Evolutionary conservation across 1,140 invertebrate genomes (phyloP), one percentile per base, ranked within the genome.

Genomic region (Latrodectus geometricus): DNA sequence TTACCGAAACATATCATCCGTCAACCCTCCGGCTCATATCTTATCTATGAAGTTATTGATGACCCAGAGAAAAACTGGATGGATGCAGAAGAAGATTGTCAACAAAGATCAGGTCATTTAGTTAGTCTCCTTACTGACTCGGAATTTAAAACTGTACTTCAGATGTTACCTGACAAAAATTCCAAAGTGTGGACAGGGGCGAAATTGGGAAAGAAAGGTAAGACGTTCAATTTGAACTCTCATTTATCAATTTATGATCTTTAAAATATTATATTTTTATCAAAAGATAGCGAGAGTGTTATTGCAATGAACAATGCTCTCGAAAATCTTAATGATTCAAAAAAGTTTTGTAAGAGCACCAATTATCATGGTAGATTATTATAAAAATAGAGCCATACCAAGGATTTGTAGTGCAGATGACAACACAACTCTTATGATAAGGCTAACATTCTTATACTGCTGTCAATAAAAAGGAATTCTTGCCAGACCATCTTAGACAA

Each of bases 71-170:
- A 21, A 20, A 68, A 20, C 9, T 87, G 77, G 77, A 20, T n/a
- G 9, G 77, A 54, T 9, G 85, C 85, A 5, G 85, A 87, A 48
- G 77, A 35, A 0, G 85, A 79, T 15, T 87, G 85, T 61, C 70
- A 54, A 15, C 15, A 75, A 15, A 79, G 78, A 23, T 65, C 54
- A 14, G 85, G 85, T 0, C 85, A 87, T 14, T 54, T 87, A 35
- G 50, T 56, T 12, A 87, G 77, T 50, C 0, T 87, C 11, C 14
- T 79, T n/a, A 66, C 9, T 4, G 77, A 87, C 11, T n/a, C 20
- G 0, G 85, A 87, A 9, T 56, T n/a, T 14, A 87, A 80, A 21
- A 49, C 17, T 0, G 11, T 87, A n/a, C 70, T 87, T 9, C 21
- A 75, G 9, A 14, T 87, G 21, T 20, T 87, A 0, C 85, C 85